Base-by-base conservation (phyloP, 2,888 invertebrate genomes). In the Eupithecia abbreviata region DNA sequence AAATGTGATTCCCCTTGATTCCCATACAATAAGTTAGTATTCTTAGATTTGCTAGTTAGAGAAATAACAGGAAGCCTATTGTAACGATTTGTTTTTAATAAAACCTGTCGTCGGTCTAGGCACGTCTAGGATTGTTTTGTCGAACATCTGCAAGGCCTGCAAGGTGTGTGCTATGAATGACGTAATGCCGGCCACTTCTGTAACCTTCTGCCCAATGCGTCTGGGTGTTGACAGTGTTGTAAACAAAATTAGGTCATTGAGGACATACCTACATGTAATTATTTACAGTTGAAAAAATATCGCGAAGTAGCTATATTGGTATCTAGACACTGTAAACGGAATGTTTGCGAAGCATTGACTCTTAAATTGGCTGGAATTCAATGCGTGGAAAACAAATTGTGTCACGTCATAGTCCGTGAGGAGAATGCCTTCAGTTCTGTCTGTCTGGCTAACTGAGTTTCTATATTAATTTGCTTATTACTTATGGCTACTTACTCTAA, bases 221-320 rank as follows among this genome's bases (percentile, higher is more conserved):
- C 18, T 58, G 58, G 58, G 45, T 58, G 58, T 30, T 30, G 30
- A 30, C 0, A 3, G 55, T 55, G n/a, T 55, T 7, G 7, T 55
- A 9, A n/a, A 55, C 58, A 55, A 72, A 67, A 73, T 51, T 18
- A 68, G 67, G 71, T 73, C 49, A 71, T 73, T 67, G 67, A 73
- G 66, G 41, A 69, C 58, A 15, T 75, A 51, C 43, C 43, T 43
- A 43, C 7, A 43, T 18, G 42, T 75, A 72, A 18, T 47, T 69
- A 47, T 30, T 13, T 30, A 41, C 13, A 18, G 18, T 58, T 18
- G 18, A 58, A 58, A 55, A 58, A 47, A 30, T 30, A n/a, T 58
- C n/a, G 0, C 15, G 1, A 15, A 51, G 3, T 15, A 51, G 13
- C 13, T 51, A 51, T 15, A 4, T 49, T 5, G n/a, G 51, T 55